Base-by-base conservation (phyloP, 92 coral and sea anemone species). In the Zoanthus gigantus region DNA sequence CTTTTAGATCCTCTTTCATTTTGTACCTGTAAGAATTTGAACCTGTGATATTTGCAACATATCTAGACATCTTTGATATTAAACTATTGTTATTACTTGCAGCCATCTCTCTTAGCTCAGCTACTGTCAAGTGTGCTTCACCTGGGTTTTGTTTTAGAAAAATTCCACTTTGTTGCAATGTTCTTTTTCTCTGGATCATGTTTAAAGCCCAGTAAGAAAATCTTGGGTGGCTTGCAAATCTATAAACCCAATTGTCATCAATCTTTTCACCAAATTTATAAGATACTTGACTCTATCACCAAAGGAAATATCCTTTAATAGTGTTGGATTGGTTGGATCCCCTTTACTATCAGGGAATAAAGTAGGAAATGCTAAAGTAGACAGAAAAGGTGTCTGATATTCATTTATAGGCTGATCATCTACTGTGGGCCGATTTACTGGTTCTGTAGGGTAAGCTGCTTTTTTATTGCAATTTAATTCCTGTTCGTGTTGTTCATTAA, bases 1-100 rank as follows among this genome's bases (percentile, higher is more conserved):
- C 83, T 52, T 79, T 87, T 4, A 91, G 69, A 9, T 90, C 89
- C 65, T 90, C 92, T 58, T 50, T 85, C 12, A 90, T 72, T 56
- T 76, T 90, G 63, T 60, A 54, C 92, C 89, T 85, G 71, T 90
- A 90, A 28, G 92, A 85, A 78, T 65, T 66, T 18, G 79, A 76
- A 61, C 92, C 86, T 76, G 89, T 30, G 29, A 90, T 78, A 56
- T 90, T 90, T 4, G 86, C 89, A 17, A 90, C 92, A 77, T 71
- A 69, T 34, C 90, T 88, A 29, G 90, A 88, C 1, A 88, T 56
- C 69, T 86, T 61, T 14, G 89, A 83, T 78, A 89, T 83, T n/a
- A 89, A 89, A 60, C 57, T 2, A 44, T 74, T 28, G 30, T 78
- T 83, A 76, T 89, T 65, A 74, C 31, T 74, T 44, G 60, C 82